phyloP scores from a whole-genome alignment of 2,113 vertebrate genomes.

The Edolisoma coerulescens region DNA sequence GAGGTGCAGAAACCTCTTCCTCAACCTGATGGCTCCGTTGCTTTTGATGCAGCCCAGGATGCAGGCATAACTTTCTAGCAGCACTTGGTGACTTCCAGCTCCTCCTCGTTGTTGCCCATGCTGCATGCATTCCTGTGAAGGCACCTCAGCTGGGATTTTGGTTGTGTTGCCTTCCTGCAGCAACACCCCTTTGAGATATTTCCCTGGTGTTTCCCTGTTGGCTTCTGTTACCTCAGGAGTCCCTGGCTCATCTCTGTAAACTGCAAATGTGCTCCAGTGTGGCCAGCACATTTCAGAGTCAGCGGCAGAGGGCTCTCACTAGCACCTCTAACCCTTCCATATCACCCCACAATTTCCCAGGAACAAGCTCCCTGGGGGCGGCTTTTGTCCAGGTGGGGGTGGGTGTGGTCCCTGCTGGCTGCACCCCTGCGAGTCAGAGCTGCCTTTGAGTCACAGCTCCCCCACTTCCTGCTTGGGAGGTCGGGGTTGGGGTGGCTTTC shows the following conservation, averaged over 20 bases:
- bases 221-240: not conserved
- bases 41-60: not conserved
- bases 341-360: not conserved
- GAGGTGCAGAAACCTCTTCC: not conserved
- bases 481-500: not conserved
- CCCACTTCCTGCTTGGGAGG: accelerated
- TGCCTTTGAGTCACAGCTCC: not conserved
- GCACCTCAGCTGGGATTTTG: not conserved
- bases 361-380: accelerated
- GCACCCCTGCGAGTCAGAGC: accelerated
- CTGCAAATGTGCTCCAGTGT: accelerated
- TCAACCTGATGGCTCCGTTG: not conserved
- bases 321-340: not conserved
- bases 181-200: not conserved
- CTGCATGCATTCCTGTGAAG: accelerated
- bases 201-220: not conserved
- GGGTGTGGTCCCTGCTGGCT: no score
- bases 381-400: not conserved
- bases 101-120: not conserved
- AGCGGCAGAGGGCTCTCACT: accelerated
- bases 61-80: not conserved
- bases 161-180: not conserved
- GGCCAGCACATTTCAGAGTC: not conserved
- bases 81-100: not conserved
- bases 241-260: not conserved